Evolutionary conservation across 2,113 vertebrate species (phyloP).

Genomic region (Centropristis striata): DNA sequence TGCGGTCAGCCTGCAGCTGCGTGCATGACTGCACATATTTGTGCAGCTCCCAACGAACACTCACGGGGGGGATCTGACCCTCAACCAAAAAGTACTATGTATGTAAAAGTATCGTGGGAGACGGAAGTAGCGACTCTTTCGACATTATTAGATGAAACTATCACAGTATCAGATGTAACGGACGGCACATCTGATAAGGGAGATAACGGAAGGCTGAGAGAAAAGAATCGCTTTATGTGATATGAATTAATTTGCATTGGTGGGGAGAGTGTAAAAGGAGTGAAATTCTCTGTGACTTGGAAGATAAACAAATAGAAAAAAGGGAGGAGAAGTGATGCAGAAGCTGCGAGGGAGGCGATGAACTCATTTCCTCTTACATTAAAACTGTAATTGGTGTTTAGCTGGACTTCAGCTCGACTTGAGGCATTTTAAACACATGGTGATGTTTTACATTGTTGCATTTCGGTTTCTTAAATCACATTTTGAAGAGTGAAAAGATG

Average conservation of each 20-base stretch:
- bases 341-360: slow-evolving; percentile 11
- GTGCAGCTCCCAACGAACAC: slow-evolving; percentile 40
- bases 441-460: slow-evolving; percentile 52
- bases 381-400: slow-evolving; percentile 51
- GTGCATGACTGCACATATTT: slow-evolving; percentile 56
- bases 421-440: slow-evolving; percentile 52
- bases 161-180: slow-evolving; percentile 69
- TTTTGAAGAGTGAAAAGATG: slow-evolving; percentile 48
- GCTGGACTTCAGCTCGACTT: slow-evolving; percentile 7
- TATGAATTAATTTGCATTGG: slow-evolving; percentile 71
- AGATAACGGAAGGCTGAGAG: slow-evolving; percentile 55
- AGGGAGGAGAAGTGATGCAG: slow-evolving; percentile 14
- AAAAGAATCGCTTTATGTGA: slow-evolving; percentile 65
- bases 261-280: slow-evolving; percentile 46
- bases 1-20: slow-evolving; percentile 50
- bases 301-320: slow-evolving; percentile 55
- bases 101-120: slow-evolving; percentile 45
- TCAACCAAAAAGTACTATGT: background rate
- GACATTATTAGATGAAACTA: slow-evolving; percentile 57
- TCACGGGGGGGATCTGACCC: slow-evolving; percentile 20
- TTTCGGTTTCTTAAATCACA: slow-evolving; percentile 58
- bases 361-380: slow-evolving; percentile 55
- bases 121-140: slow-evolving; percentile 21
- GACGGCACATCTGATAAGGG: slow-evolving; percentile 72
- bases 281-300: slow-evolving; percentile 47